A percentile compares a stretch with the other conserved stretches of the same genome.
Conservation (phyloP, 2,888 invertebrate species). For the Cylindroiulus punctatus region DNA sequence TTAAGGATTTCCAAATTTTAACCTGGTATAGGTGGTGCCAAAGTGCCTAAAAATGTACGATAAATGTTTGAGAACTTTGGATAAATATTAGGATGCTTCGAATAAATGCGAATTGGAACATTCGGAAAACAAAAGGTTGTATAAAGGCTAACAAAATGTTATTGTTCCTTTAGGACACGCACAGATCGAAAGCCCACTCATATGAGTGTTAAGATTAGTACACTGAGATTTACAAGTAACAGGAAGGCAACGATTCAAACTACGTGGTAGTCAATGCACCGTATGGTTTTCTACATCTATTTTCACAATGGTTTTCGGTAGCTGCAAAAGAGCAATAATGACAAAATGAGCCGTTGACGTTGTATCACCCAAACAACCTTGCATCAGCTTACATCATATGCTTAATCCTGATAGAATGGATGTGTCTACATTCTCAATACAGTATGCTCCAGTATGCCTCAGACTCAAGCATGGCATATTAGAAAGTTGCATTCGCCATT, state of each 20-base stretch:
- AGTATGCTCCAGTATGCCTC: no score
- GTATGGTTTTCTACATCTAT: not conserved
- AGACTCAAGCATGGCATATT: no score
- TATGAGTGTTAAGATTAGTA: not conserved
- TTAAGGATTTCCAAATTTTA: not conserved
- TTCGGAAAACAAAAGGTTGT: not conserved
- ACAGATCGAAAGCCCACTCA: not conserved
- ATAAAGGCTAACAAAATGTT: not conserved
- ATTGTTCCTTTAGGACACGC: not conserved
- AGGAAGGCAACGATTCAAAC: not conserved
- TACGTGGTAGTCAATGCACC: not conserved
- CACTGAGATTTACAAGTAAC: not conserved
- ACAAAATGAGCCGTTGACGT: not conserved
- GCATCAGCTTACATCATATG: not conserved
- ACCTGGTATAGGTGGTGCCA: not conserved
- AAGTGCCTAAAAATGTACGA: not conserved
- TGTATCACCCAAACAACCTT: not conserved
- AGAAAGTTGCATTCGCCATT: no score
- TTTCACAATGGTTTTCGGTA: not conserved
- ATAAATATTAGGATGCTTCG: not conserved
- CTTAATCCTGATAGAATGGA: no score
- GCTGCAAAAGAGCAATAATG: not conserved
- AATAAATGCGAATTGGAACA: no score
- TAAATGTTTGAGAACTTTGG: not conserved
- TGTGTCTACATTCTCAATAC: no score